A percentile compares a stretch with the other conserved stretches of the same genome.
These are phyloP conservation scores for Scalopus aquaticus DNA, from an alignment of 2,113 vertebrate genomes.

Conservation along the genomic window DNA sequence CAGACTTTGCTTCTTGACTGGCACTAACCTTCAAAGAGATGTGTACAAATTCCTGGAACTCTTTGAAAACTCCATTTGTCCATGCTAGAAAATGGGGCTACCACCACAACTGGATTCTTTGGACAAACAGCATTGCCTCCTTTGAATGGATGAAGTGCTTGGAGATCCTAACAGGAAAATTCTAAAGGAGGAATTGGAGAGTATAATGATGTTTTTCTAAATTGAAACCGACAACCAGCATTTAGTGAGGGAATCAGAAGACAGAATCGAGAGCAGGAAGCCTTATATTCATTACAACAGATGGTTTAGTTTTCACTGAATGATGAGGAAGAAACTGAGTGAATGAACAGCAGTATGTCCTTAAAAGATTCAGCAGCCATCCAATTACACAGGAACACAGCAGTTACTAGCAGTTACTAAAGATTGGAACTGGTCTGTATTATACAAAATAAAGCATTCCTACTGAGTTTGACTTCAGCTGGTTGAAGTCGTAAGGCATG, in stretches of 20 bases:
- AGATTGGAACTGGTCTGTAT: slow-evolving; percentile 48
- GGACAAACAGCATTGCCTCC: neutral
- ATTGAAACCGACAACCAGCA: slow-evolving; percentile 77
- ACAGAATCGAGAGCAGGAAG: slow-evolving; percentile 11
- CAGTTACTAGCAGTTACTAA: slow-evolving; percentile 5
- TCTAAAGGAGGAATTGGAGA: slow-evolving; percentile 61
- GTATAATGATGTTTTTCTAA: slow-evolving; percentile 75
- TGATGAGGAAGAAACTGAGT: slow-evolving; percentile 43
- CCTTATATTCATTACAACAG: slow-evolving; percentile 66
- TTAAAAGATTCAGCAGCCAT: neutral
- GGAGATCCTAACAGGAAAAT: slow-evolving; percentile 64
- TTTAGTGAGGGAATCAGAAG: slow-evolving; percentile 72
- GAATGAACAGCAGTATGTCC: neutral
- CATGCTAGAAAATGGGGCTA: slow-evolving; percentile 22
- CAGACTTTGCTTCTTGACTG: neutral
- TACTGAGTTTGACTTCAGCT: slow-evolving; percentile 53
- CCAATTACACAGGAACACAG: neutral
- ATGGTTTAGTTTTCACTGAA: slow-evolving; percentile 77
- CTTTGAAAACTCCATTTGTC: neutral
- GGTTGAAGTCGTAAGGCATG: slow-evolving; percentile 47
- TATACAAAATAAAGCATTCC: slow-evolving; percentile 39
- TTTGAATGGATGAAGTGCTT: slow-evolving; percentile 12
- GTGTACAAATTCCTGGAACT: neutral
- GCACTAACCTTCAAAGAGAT: neutral
- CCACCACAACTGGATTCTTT: neutral